Base-by-base conservation (phyloP, 2,113 vertebrate species). In the Anarhynchus alexandrinus region DNA sequence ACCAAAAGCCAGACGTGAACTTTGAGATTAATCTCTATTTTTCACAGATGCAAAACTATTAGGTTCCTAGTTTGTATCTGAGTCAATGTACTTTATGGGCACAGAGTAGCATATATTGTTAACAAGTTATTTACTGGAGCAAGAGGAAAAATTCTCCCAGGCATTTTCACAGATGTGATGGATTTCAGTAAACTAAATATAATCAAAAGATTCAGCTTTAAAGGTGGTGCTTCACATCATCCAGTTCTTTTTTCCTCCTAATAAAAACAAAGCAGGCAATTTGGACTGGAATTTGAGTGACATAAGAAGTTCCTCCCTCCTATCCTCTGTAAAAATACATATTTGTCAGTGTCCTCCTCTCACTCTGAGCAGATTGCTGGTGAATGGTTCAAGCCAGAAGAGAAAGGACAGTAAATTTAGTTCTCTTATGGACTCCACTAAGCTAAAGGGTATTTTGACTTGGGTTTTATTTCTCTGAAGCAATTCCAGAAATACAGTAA, bases 101-200 rank as follows among this genome's bases (percentile, higher is more conserved):
- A 38, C 5, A 22, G n/a, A 90, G 76, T 10, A 47, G 67, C 45
- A 70, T 1, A 3, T 26, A 29, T 51, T 59, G 54, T 86, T 88
- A 90, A 78, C 76, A 52, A 51, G 30, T 91, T 82, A 88, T 94
- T 96, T 95, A 94, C 54, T 71, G 47, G 23, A 96, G 64, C 38
- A 80, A 71, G 51, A 90, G 45, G 32, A 67, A 93, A 85, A 90
- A 52, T 34, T 84, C 88, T 88, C 82, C 57, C 51, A 92, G 90
- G 59, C 55, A 52, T 58, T 78, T 74, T 90, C 59, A 58, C 3
- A 64, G 45, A 54, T 32, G 16, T 55, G 82, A 94, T 42, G 64
- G 59, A 80, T 94, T 96, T 94, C 82, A 84, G 59, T 45, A 92
- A 92, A 70, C 19, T 34, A 83, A 72, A 94, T 45, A 57, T 19